Base-by-base conservation (phyloP, 2,113 vertebrate species). In the Heterotis niloticus region DNA sequence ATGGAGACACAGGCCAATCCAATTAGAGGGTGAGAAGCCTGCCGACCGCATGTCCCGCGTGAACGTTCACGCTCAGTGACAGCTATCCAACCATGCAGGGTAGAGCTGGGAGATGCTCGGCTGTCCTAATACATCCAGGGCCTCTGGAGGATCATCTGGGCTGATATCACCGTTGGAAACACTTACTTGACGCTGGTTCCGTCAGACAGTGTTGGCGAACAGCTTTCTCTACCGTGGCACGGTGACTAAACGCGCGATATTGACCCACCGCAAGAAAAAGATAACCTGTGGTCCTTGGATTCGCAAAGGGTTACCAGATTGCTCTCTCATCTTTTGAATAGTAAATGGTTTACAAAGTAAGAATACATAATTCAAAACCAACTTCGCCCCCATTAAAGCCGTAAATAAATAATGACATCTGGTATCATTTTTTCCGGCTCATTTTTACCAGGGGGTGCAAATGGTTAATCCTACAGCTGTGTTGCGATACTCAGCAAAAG, bases 371-470 rank as follows among this genome's bases (percentile, higher is more conserved):
- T 78, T 78, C 77, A 78, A 60, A 62, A 24, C 54, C 56, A 10
- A 56, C 13, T 20, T 56, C 18, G 26, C 56, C 67, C 28, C 18
- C 56, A 69, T 78, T 69, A 78, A 78, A 78, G 60, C 66, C 77
- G 44, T 78, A 78, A 70, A 71, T 78, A 71, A 78, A 78, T 78
- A 62, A 78, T 70, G 66, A 44, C 77, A 78, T 78, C 67, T 78
- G 77, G 67, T 51, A 44, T 24, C 66, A 57, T 78, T 70, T 34
- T 44, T 62, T 20, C 12, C 18, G 20, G 54, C 13, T 67, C 54
- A 23, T 60, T 69, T 67, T 59, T 29, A 54, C 13, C 10, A 18
- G 14, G 64, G 66, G 77, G 54, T 5, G 7, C 26, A 64, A 51
- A 44, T 66, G 54, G 66, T 71, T 78, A 78, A 78, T 18, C 29